Evolutionary conservation across 2,888 invertebrate genomes (phyloP).

Genomic region (Clepsis dumicolana): DNA sequence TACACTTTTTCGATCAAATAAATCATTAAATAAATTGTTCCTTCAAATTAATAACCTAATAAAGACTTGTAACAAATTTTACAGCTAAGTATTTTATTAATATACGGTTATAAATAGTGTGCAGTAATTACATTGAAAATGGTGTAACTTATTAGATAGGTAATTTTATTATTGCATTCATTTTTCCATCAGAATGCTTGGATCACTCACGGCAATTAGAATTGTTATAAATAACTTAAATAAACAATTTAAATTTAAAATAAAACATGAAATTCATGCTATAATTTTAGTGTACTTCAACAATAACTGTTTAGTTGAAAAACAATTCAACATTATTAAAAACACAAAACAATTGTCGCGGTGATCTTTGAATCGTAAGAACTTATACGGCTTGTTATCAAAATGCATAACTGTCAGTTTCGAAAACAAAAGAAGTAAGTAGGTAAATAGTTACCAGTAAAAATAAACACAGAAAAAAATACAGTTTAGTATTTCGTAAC

Average conservation of each 20-base stretch:
- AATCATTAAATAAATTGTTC: conserved; percentile 42
- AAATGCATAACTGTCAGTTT: conserved; percentile 21
- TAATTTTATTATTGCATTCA: conserved; percentile 53
- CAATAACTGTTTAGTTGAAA: too few relatives aligned
- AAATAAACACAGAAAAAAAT: conserved; percentile 10
- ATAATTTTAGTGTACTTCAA: background rate
- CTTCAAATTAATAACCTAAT: conserved; percentile 42
- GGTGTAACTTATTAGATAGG: conserved; percentile 54
- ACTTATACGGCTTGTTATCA: conserved; percentile 21
- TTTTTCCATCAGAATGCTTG: conserved; percentile 22
- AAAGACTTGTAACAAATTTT: conserved; percentile 59
- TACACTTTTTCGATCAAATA: background rate
- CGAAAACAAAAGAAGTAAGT: conserved; percentile 12
- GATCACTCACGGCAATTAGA: conserved; percentile 22
- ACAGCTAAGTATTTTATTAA: conserved; percentile 64
- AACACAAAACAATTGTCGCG: conserved; percentile 7
- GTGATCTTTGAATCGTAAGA: conserved; percentile 24
- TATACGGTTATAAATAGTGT: conserved; percentile 77
- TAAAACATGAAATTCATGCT: background rate
- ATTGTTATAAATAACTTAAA: background rate
- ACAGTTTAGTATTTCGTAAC: conserved; percentile 16
- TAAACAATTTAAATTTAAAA: background rate
- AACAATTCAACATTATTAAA: background rate
- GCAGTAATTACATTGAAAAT: conserved; percentile 79
- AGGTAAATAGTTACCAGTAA: background rate